Evolutionary conservation across 2,113 vertebrate genomes (phyloP).

Genomic region (Microcebus tavaratra): DNA sequence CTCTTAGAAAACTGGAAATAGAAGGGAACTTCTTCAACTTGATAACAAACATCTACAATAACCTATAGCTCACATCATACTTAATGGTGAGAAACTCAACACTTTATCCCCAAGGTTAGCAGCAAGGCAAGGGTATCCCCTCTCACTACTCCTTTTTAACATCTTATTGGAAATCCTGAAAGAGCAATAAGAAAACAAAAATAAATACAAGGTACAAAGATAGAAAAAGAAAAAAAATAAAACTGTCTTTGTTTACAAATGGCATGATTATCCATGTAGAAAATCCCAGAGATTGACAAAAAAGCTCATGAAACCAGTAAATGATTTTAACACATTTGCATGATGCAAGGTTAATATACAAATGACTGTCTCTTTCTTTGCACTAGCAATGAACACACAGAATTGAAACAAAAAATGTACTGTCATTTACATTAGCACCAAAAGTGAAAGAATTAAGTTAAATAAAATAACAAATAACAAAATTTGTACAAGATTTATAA

Average conservation of each 20-base stretch:
- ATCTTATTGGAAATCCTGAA: background rate
- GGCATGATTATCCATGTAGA: too few species aligned
- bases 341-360: background rate
- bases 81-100: background rate
- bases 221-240: too few species aligned
- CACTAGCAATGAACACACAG: background rate
- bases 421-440: background rate
- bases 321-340: background rate
- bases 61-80: background rate
- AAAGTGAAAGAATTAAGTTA: background rate
- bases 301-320: too few species aligned
- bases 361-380: background rate
- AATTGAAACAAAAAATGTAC: background rate
- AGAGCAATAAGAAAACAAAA: background rate
- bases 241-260: too few species aligned
- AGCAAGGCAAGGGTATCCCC: too few species aligned
- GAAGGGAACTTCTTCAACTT: background rate
- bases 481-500: too few species aligned
- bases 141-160: background rate
- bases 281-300: too few species aligned
- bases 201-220: background rate
- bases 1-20: background rate
- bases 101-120: background rate
- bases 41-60: background rate
- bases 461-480: too few species aligned